Conservation (phyloP, 1,140 invertebrate species). For the Thaumatotibia leucotreta region DNA sequence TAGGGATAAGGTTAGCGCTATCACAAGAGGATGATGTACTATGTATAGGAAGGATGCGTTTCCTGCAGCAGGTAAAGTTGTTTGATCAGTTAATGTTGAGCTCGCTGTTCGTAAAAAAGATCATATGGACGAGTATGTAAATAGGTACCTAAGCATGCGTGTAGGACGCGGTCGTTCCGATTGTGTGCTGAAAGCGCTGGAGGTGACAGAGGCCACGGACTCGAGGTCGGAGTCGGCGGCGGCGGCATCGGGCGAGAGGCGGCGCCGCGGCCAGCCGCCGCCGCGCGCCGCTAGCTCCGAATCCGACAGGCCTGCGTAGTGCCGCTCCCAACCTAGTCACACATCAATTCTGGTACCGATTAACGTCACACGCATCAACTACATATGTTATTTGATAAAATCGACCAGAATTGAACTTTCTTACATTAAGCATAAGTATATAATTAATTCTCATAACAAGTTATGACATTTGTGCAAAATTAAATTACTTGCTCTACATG, state of each 20-base stretch:
- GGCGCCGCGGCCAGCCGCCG: constrained; percentile 54
- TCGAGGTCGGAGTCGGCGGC: constrained; percentile 92
- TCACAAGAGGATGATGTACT: constrained; percentile 44
- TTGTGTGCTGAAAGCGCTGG: constrained; percentile 94
- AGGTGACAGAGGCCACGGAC: constrained; percentile 90
- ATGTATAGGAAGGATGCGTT: constrained; percentile 29
- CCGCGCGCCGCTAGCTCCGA: constrained; percentile 84
- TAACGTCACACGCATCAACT: background rate
- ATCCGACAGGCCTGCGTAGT: constrained; percentile 88
- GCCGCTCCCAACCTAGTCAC: constrained; percentile 82
- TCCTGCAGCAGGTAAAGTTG: constrained; percentile 44
- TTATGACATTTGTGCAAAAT: background rate
- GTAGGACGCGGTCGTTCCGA: constrained; percentile 90
- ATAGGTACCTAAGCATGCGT: constrained; percentile 63
- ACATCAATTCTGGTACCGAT: background rate
- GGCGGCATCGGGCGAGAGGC: constrained; percentile 83
- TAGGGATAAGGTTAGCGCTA: constrained; percentile 32
- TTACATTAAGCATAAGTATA: no score
- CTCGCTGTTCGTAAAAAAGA: background rate
- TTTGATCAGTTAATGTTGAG: constrained; percentile 11
- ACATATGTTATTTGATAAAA: no score
- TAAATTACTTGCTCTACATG: background rate
- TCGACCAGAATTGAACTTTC: no score
- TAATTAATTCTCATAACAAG: no score
- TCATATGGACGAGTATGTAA: background rate